Evolutionary conservation across 2,888 invertebrate species (phyloP).

Genomic region (Cancer borealis): DNA sequence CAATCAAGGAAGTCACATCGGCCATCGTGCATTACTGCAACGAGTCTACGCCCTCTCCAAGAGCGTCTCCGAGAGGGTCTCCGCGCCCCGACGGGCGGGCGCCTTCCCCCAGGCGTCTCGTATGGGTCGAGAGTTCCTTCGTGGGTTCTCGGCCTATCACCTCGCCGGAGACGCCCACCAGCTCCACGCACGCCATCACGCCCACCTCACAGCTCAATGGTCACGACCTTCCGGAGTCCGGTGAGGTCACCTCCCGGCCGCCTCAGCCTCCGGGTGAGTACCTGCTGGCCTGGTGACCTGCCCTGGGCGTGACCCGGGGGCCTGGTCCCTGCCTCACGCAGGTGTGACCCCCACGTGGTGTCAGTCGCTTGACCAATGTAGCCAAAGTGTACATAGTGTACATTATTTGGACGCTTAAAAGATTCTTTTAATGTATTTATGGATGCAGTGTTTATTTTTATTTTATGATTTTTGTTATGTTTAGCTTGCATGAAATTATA

Average conservation of each 20-base stretch:
- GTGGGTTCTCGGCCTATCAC: constrained; percentile 91
- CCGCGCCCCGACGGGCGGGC: constrained; percentile 56
- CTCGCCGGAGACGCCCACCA: constrained; percentile 84
- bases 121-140: constrained; percentile 96
- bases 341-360: constrained; percentile 44
- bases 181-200: constrained; percentile 65
- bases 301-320: constrained; percentile 42
- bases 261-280: constrained; percentile 76
- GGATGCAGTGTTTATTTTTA: constrained; percentile 65
- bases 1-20: constrained; percentile 94
- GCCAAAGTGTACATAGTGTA: constrained; percentile 73
- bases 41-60: constrained; percentile 78
- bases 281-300: constrained; percentile 73
- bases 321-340: constrained; percentile 12
- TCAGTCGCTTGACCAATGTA: constrained; percentile 55
- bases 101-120: constrained; percentile 81
- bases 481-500: constrained; percentile 65
- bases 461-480: constrained; percentile 53
- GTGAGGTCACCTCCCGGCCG: constrained; percentile 59
- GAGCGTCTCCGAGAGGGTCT: constrained; percentile 83
- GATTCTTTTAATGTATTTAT: constrained; percentile 60
- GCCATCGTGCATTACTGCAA: constrained; percentile 94
- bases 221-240: constrained; percentile 53
- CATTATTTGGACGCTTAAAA: constrained; percentile 60
- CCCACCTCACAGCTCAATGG: constrained; percentile 69